These are phyloP conservation scores for Halcyon smyrnensis DNA, from an alignment of 2,797 vertebrate species.

Conservation along the genomic window DNA sequence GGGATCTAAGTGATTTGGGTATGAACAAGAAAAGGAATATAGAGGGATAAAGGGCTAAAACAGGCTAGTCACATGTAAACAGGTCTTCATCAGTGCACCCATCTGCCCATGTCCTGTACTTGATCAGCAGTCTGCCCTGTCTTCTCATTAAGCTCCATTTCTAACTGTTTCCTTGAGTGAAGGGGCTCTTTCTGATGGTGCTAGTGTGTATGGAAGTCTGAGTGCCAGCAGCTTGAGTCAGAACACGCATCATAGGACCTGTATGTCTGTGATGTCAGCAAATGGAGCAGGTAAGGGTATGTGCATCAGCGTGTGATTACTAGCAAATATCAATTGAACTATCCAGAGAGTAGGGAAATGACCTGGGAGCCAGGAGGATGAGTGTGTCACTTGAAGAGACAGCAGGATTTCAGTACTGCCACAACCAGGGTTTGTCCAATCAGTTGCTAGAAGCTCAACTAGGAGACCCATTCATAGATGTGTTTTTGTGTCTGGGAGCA, in stretches of 20 bases:
- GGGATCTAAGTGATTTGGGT: background rate
- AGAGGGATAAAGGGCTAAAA: background rate
- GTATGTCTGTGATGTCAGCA: background rate
- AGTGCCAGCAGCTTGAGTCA: background rate
- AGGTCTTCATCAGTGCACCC: background rate
- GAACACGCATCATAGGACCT: rapidly evolving
- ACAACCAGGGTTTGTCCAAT: background rate
- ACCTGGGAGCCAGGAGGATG: background rate
- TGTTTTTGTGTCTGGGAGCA: background rate
- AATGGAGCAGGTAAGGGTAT: background rate
- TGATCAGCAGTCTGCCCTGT: background rate
- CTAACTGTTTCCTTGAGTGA: background rate
- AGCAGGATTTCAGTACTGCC: background rate
- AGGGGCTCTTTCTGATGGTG: background rate
- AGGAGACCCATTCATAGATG: background rate
- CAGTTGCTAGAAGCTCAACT: background rate
- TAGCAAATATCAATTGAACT: background rate
- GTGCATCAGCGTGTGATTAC: background rate
- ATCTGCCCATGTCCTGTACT: background rate
- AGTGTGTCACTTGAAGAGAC: background rate
- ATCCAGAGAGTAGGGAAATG: background rate
- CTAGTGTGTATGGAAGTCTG: background rate
- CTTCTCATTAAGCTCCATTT: background rate
- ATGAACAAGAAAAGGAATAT: background rate
- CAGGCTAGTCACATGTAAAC: background rate